Evolutionary conservation across 2,888 invertebrate genomes (phyloP).

Genomic region (Ochropleura leucogaster): DNA sequence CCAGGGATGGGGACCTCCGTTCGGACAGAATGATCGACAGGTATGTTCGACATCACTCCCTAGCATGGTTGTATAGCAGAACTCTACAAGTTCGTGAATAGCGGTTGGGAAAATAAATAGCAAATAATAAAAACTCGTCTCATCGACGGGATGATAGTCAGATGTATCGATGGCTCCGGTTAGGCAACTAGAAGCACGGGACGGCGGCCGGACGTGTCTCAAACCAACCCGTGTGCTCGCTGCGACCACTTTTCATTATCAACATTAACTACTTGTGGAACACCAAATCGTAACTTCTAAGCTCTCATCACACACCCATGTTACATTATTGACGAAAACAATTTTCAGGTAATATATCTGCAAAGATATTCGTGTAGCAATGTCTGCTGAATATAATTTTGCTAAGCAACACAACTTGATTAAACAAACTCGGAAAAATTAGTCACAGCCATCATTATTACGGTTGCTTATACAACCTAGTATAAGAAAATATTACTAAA

Average conservation of each 20-base stretch:
- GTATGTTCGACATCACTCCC: slow-evolving; percentile 57
- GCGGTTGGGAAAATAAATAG: slow-evolving; percentile 82
- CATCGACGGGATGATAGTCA: slow-evolving; percentile 73
- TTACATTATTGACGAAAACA: slow-evolving; percentile 17
- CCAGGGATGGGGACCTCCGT: slow-evolving; percentile 62
- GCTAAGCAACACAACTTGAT: not conserved
- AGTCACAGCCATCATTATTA: slow-evolving; percentile 5
- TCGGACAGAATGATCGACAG: slow-evolving; percentile 56
- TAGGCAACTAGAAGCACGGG: slow-evolving; percentile 90
- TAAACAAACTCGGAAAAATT: slow-evolving; percentile 4
- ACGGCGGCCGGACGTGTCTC: slow-evolving; percentile 80
- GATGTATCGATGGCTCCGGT: slow-evolving; percentile 77
- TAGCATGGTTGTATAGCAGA: slow-evolving; percentile 69
- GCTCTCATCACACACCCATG: slow-evolving; percentile 74
- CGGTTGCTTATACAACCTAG: not conserved
- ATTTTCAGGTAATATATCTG: slow-evolving; percentile 24
- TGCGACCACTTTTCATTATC: slow-evolving; percentile 77
- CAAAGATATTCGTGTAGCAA: not conserved
- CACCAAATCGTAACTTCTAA: slow-evolving; percentile 75
- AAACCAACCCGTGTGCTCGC: slow-evolving; percentile 82
- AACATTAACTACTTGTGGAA: slow-evolving; percentile 82
- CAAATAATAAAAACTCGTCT: slow-evolving; percentile 80
- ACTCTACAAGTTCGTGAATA: slow-evolving; percentile 79
- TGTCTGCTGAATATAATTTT: not conserved
- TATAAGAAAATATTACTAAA: slow-evolving; percentile 35